Evolutionary conservation across 1,140 invertebrate genomes (phyloP).

Genomic region (Trichonephila inaurata): DNA sequence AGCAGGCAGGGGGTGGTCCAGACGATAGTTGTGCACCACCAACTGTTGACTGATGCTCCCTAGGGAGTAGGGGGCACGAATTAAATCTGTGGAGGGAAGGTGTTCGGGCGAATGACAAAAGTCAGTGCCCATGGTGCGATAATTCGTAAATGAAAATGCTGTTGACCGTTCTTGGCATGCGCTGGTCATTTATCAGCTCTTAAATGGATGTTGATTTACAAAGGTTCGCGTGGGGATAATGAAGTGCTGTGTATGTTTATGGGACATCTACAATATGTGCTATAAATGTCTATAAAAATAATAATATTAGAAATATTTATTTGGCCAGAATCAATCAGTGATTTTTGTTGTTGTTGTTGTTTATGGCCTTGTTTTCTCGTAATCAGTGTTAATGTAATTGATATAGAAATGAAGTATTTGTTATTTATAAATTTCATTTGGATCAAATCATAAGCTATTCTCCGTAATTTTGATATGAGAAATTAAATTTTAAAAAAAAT

Average conservation of each 20-base stretch:
- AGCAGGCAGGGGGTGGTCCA: neutral
- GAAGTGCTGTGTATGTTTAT: neutral
- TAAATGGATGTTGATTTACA: neutral
- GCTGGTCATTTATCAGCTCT: neutral
- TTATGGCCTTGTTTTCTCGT: too few relatives aligned
- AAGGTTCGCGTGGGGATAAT: neutral
- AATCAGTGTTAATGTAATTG: too few relatives aligned
- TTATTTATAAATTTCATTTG: too few relatives aligned
- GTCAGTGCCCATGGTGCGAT: neutral
- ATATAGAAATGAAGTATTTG: too few relatives aligned
- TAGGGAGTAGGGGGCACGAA: conserved; percentile 45
- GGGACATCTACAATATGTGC: neutral
- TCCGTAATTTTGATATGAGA: too few relatives aligned
- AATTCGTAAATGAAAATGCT: neutral
- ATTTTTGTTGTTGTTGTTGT: too few relatives aligned
- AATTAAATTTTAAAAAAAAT: too few relatives aligned
- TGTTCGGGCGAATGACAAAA: conserved; percentile 9
- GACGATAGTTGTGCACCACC: conserved; percentile 42
- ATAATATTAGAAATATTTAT: too few relatives aligned
- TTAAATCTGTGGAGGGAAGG: conserved; percentile 31
- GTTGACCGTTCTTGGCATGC: neutral
- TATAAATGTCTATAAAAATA: neutral
- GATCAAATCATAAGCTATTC: too few relatives aligned
- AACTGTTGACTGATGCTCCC: conserved; percentile 69
- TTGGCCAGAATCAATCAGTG: too few relatives aligned